phyloP scores from a whole-genome alignment of 2,888 invertebrate species.

The Rhingia rostrata region DNA sequence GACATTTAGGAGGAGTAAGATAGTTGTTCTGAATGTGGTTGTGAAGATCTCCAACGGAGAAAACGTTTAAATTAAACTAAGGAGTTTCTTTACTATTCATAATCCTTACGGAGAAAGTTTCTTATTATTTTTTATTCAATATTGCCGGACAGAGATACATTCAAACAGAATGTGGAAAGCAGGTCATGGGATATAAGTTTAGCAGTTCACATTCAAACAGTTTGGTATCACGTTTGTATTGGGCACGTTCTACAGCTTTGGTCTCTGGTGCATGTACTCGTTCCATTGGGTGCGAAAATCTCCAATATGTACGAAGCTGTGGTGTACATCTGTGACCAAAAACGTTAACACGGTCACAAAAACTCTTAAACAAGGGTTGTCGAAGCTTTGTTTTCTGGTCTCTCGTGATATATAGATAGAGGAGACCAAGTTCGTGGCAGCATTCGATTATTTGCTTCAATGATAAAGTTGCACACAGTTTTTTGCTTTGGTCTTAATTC shows the following conservation, averaged over 20 bases:
- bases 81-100: constrained; percentile 45
- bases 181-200: constrained; percentile 66
- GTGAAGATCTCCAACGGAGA: constrained; percentile 72
- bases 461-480: constrained; percentile 54
- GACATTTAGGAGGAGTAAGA: constrained; percentile 17
- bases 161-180: constrained; percentile 31
- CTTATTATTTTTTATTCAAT: constrained; percentile 6
- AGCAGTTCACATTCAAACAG: constrained; percentile 67
- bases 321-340: constrained; percentile 72
- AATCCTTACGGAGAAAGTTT: constrained; percentile 49
- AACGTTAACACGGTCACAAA: constrained; percentile 58
- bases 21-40: constrained; percentile 65
- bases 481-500: no score
- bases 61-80: constrained; percentile 73
- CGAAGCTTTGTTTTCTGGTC: constrained; percentile 27
- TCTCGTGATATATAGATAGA: not conserved
- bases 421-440: constrained; percentile 60
- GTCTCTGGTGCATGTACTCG: constrained; percentile 42
- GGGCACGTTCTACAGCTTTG: constrained; percentile 22
- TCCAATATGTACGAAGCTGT: constrained; percentile 53
- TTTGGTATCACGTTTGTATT: constrained; percentile 65
- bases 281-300: constrained; percentile 63
- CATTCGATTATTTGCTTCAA: constrained; percentile 69
- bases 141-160: constrained; percentile 29
- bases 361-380: constrained; percentile 15